Evolutionary conservation across 2,888 invertebrate genomes (phyloP).

Genomic region (Amphimallon solstitiale): DNA sequence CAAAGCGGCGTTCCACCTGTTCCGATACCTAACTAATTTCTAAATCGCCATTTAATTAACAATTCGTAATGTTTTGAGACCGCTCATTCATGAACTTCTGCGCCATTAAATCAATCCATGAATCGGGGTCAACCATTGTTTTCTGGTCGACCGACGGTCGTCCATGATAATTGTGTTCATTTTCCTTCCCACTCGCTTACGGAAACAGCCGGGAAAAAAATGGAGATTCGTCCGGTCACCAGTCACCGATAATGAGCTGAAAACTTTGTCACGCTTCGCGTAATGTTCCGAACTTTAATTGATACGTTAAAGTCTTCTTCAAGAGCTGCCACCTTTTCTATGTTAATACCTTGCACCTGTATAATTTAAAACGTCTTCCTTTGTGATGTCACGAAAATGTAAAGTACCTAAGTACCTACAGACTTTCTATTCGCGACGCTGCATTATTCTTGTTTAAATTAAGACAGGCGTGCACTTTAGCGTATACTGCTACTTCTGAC

Average conservation of each 20-base stretch:
- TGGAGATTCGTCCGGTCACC: slow-evolving; percentile 21
- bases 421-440: no score
- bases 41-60: slow-evolving; percentile 37
- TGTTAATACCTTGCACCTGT: slow-evolving; percentile 25
- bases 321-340: slow-evolving; percentile 15
- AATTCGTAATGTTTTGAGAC: slow-evolving; percentile 38
- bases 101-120: slow-evolving; percentile 34
- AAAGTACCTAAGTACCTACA: slow-evolving; percentile 27
- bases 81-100: slow-evolving; percentile 37
- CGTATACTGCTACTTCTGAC: no score
- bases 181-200: background rate
- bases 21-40: slow-evolving; percentile 33
- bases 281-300: slow-evolving; percentile 20
- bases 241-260: slow-evolving; percentile 30
- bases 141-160: slow-evolving; percentile 2
- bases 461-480: slow-evolving; percentile 5
- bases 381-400: slow-evolving; percentile 6
- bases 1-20: slow-evolving; percentile 14
- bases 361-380: slow-evolving; percentile 28
- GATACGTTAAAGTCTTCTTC: slow-evolving; percentile 25
- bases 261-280: slow-evolving; percentile 19
- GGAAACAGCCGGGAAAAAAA: slow-evolving; percentile 15
- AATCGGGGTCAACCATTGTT: slow-evolving; percentile 16
- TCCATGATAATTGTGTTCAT: slow-evolving; percentile 18
- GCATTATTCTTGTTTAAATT: slow-evolving; percentile 16